phyloP scores from a whole-genome alignment of 2,888 invertebrate genomes.

The Drosophila pseudotakahashii region DNA sequence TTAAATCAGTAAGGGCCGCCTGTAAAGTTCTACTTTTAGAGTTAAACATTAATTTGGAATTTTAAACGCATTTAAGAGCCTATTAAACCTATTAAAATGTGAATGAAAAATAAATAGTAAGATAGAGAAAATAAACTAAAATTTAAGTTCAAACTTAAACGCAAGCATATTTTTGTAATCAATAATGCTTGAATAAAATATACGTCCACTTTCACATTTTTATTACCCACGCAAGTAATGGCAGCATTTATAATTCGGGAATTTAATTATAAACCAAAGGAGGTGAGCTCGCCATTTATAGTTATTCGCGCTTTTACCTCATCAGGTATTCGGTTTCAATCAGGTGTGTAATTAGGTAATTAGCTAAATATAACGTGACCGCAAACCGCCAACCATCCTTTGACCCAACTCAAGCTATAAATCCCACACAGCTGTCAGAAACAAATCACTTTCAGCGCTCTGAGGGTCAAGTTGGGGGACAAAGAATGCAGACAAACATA shows the following conservation, averaged over 20 bases:
- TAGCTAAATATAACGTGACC: slow-evolving; percentile 15
- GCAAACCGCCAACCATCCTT: background rate
- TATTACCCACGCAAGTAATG: background rate
- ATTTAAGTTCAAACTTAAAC: too few species aligned
- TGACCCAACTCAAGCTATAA: slow-evolving; percentile 14
- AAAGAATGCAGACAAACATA: slow-evolving; percentile 1
- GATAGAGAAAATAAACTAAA: too few species aligned
- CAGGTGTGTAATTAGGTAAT: slow-evolving; percentile 10
- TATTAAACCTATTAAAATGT: too few species aligned
- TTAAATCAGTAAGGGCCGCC: background rate
- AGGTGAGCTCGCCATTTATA: background rate
- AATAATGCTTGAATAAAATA: background rate
- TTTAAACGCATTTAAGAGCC: too few species aligned
- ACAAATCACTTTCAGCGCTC: slow-evolving; percentile 16
- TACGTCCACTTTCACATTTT: background rate
- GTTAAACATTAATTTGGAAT: background rate
- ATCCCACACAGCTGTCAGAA: slow-evolving; percentile 19
- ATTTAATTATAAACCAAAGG: slow-evolving; percentile 5
- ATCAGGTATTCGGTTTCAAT: slow-evolving; percentile 20
- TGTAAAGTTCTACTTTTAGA: background rate
- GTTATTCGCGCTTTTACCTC: background rate
- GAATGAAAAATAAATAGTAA: too few species aligned
- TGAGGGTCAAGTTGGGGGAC: background rate
- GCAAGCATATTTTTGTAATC: background rate
- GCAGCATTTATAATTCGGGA: background rate